Base-by-base conservation (phyloP, 1,140 invertebrate species). In the Drosophila willistoni region DNA sequence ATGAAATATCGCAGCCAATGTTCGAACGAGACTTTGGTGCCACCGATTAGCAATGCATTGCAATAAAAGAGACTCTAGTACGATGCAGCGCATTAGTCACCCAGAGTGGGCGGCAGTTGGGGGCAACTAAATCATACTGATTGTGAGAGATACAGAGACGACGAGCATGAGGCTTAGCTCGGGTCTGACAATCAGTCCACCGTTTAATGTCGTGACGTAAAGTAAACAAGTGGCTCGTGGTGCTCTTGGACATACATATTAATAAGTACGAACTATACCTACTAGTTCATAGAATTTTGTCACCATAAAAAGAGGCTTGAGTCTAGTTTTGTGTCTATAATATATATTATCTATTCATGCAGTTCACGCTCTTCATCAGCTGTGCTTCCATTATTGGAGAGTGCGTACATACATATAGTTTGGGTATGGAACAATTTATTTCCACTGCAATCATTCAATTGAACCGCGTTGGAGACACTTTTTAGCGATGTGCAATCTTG, bases 181-280 rank as follows among this genome's bases (percentile, higher is more conserved):
- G 62, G 33, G 41, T 47, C 25, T 62, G 44, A 44, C 60, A 41
- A 42, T 64, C 66, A 73, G 66, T 73, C 36, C 60, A 41, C 12
- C 56, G 36, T 59, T 36, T 69, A 60, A 41, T 68, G 66, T 55
- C 68, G 60, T 73, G 71, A 64, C 42, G 66, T 51, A 60, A 60
- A 44, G 71, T 73, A 73, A 73, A 73, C 71, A 73, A 68, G 34
- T 72, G 64, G 57, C 42, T 56, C 34, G 34, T 61, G 33, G 51
- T 64, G 67, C 39, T 34, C 41, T 63, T 71, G 47, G 14, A 34
- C 34, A 9, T 19, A 19, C n/a, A 56, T 56, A 33, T 29, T 22
- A 22, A 29, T 56, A 56, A 19, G 33, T 36, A 36, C 7, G 33
- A 10, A 54, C 6, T 36, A 13, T 12, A 54, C 10, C 2, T 10